Base-by-base conservation (phyloP, 1,140 invertebrate genomes). In the Macrobrachium nipponense region DNA sequence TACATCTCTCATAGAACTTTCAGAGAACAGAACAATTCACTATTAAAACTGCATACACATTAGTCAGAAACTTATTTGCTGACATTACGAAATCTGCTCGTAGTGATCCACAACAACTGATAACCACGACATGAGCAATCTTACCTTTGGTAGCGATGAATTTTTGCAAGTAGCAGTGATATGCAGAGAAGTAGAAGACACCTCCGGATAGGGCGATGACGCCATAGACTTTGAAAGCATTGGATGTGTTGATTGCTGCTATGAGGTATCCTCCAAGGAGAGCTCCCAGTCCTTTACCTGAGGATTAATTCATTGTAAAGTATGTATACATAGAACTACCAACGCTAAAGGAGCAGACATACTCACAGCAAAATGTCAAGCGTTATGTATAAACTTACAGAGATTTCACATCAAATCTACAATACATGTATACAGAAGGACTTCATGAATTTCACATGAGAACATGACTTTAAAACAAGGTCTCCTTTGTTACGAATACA, bases 261-360 rank as follows among this genome's bases (percentile, higher is more conserved):
- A 96, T 96, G 8, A 96, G 92, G 27, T 95, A 92, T 51, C 96
- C 96, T 70, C 96, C 96, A 27, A 94, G 92, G 89, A 96, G 95
- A 90, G 95, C 95, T 44, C 96, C 96, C 90, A 94, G 95, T 58
- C 95, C 95, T 90, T 95, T 92, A 64, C 94, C 94, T 94, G 86
- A 7, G 18, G 60, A 75, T 76, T n/a, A 14, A 17, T 15, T 18
- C 51, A 51, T 2, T 2, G 51, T 51, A 12, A n/a, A n/a, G n/a
- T n/a, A n/a, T n/a, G n/a, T n/a, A n/a, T n/a, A 51, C 7, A 51
- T 51, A 3, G 12, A 51, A 51, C 51, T 51, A 6, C 0, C 12
- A 51, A 51, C 44, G 14, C 15, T 18, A 20, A 51, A 17, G 10
- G 11, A 43, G 58, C 66, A 20, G 36, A 36, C 27, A 4, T 4